phyloP scores from a whole-genome alignment of 2,888 invertebrate species.

The Galeopsomyia nigrocyanea region DNA sequence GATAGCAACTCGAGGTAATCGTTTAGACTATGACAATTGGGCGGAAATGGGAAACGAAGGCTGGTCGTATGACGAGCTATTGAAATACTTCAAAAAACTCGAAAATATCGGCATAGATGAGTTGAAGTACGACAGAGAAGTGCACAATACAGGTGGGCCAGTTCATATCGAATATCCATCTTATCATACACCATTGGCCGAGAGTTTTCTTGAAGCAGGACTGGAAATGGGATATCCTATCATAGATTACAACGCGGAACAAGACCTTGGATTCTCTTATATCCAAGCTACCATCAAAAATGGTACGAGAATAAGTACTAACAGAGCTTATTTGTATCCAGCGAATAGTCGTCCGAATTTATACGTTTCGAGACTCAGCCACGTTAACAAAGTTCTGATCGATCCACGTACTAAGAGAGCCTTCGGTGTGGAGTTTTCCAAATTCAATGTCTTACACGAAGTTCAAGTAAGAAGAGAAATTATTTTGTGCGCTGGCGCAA shows the following conservation, averaged over 20 bases:
- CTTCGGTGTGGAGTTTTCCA: slow-evolving; percentile 77
- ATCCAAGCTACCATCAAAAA: slow-evolving; percentile 75
- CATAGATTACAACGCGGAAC: slow-evolving; percentile 78
- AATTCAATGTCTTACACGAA: slow-evolving; percentile 68
- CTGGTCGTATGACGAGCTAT: slow-evolving; percentile 64
- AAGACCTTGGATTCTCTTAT: slow-evolving; percentile 76
- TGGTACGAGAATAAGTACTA: slow-evolving; percentile 75
- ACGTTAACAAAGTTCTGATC: slow-evolving; percentile 77
- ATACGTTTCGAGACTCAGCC: slow-evolving; percentile 74
- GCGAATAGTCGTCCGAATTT: slow-evolving; percentile 75
- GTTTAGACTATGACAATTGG: slow-evolving; percentile 70
- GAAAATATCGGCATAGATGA: slow-evolving; percentile 72
- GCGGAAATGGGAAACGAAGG: slow-evolving; percentile 67
- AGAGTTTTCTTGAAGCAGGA: slow-evolving; percentile 76
- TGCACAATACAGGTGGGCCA: slow-evolving; percentile 74
- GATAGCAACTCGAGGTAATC: slow-evolving; percentile 70
- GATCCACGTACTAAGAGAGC: slow-evolving; percentile 75
- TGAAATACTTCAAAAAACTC: slow-evolving; percentile 67
- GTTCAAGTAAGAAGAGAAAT: slow-evolving; percentile 79
- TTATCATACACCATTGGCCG: slow-evolving; percentile 72
- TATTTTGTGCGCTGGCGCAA: slow-evolving; percentile 81
- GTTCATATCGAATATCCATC: slow-evolving; percentile 73
- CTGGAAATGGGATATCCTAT: slow-evolving; percentile 74
- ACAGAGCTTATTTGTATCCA: slow-evolving; percentile 73
- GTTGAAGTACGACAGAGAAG: slow-evolving; percentile 65